phyloP scores from a whole-genome alignment of 1,140 invertebrate genomes.

The Saccostrea glomerata region DNA sequence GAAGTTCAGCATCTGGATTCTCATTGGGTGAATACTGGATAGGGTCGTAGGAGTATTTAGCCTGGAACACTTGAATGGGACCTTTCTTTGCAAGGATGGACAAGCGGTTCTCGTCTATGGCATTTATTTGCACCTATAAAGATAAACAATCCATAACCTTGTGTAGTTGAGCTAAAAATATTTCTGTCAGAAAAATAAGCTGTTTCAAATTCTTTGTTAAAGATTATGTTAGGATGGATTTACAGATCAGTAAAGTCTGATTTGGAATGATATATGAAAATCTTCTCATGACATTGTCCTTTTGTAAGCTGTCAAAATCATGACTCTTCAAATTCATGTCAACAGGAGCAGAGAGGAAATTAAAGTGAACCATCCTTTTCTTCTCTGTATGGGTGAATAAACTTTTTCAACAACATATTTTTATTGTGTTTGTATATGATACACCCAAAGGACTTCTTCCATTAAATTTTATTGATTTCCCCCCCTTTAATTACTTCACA shows the following conservation, averaged over 20 bases:
- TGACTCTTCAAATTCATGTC: too few relatives aligned
- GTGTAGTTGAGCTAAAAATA: too few relatives aligned
- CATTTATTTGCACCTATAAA: slow-evolving; percentile 24
- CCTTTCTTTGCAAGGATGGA: slow-evolving; percentile 69
- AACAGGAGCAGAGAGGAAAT: too few relatives aligned
- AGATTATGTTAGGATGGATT: neutral
- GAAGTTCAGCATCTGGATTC: slow-evolving; percentile 96
- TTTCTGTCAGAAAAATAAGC: neutral
- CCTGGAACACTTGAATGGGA: slow-evolving; percentile 76
- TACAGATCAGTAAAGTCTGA: neutral
- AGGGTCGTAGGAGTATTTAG: slow-evolving; percentile 96
- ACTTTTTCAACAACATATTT: neutral
- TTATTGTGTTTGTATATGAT: neutral
- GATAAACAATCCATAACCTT: neutral
- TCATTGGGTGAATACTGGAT: slow-evolving; percentile 91
- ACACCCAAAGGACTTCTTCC: neutral
- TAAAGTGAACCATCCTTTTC: neutral
- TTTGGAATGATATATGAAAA: neutral
- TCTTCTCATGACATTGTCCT: neutral
- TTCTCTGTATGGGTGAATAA: neutral
- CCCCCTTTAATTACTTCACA: neutral
- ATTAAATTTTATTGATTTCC: neutral
- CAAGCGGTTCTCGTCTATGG: slow-evolving; percentile 50
- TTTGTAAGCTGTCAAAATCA: too few relatives aligned
- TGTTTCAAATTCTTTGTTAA: neutral